A percentile compares a stretch with the other conserved stretches of the same genome.
These are phyloP conservation scores for Enteromius paludinosus DNA, from an alignment of 2,797 vertebrate species.

Conservation along the genomic window DNA sequence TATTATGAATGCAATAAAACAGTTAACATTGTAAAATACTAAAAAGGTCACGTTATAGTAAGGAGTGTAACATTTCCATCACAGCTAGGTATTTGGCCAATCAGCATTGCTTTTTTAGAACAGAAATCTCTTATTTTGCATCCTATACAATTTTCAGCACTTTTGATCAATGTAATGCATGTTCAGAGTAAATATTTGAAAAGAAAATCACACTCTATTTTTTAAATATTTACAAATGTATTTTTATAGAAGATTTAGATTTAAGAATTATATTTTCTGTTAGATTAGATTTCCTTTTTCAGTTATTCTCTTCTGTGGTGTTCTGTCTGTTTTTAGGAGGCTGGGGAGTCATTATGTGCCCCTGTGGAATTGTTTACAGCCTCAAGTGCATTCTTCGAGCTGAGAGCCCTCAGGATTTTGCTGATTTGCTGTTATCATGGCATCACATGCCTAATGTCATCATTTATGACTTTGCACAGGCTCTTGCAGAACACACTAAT, in stretches of 20 bases:
- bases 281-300: neutral
- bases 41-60: no score
- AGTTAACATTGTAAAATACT: neutral
- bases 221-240: neutral
- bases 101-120: no score
- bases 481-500: slow-evolving; percentile 12
- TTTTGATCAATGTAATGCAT: neutral
- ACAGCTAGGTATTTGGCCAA: no score
- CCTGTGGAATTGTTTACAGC: slow-evolving; percentile 31
- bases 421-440: slow-evolving; percentile 29
- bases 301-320: neutral
- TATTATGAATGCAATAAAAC: neutral
- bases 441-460: slow-evolving; percentile 22
- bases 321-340: neutral
- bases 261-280: no score
- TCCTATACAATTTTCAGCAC: neutral
- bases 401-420: slow-evolving; percentile 12
- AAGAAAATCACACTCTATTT: neutral
- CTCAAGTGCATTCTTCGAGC: slow-evolving; percentile 12
- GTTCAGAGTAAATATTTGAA: neutral
- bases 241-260: neutral
- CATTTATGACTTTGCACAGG: slow-evolving; percentile 16
- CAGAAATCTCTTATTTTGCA: neutral
- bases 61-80: no score
- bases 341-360: slow-evolving; percentile 35